phyloP scores from a whole-genome alignment of 2,113 vertebrate species.

The Cyprinodon variegatus region DNA sequence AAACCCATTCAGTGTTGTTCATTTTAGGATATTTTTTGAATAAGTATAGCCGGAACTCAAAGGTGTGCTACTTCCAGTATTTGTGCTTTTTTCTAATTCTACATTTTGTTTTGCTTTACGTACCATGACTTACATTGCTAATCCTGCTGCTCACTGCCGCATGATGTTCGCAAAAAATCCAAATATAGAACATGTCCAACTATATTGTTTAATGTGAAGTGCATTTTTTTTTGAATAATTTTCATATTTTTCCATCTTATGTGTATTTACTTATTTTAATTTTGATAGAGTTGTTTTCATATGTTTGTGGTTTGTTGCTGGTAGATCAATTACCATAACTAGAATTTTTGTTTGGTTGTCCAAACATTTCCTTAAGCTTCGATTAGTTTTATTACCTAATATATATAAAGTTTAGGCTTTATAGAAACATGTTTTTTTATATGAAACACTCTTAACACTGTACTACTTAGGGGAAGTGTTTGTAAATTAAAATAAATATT shows the following conservation, averaged over 20 bases:
- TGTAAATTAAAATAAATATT: background rate
- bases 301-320: conserved; percentile 47
- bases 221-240: conserved; percentile 23
- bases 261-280: background rate
- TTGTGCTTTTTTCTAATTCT: conserved; percentile 21
- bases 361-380: conserved; percentile 12
- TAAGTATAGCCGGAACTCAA: conserved; percentile 49
- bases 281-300: conserved; percentile 35
- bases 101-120: conserved; percentile 42
- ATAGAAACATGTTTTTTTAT: background rate
- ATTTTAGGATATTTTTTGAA: conserved; percentile 34
- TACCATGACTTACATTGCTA: conserved; percentile 40
- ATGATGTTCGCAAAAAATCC: conserved; percentile 56
- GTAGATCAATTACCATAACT: conserved; percentile 31
- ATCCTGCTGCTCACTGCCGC: conserved; percentile 34
- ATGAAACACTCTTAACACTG: no score
- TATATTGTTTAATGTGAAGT: conserved; percentile 37
- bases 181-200: conserved; percentile 26
- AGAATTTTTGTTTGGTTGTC: conserved; percentile 32
- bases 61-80: conserved; percentile 52
- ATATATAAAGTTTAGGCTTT: background rate
- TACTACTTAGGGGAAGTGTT: background rate
- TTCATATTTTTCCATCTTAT: background rate
- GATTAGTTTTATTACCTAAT: background rate
- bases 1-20: conserved; percentile 9